Percentiles rank a stretch among this genome's conserved stretches.
These are phyloP conservation scores for Distichodus sexfasciatus DNA, from an alignment of 2,797 vertebrate species.

Conservation along the genomic window DNA sequence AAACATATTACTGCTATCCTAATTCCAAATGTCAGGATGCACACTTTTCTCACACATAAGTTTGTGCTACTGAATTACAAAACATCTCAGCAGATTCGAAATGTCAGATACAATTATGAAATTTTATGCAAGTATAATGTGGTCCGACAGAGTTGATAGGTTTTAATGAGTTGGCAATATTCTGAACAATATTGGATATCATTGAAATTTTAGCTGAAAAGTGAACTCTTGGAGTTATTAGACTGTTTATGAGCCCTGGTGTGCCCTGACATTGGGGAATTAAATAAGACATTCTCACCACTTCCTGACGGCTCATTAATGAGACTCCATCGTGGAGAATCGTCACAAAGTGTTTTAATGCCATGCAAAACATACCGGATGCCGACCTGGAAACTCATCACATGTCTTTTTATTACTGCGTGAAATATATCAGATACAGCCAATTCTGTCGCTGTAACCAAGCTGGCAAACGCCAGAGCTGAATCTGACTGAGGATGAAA, in stretches of 20 bases:
- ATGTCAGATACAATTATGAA: background rate
- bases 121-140: background rate
- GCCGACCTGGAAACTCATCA: too few species aligned
- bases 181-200: background rate
- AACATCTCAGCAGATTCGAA: slow-evolving; percentile 10
- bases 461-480: background rate
- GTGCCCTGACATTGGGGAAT: background rate
- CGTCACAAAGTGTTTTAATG: background rate
- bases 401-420: background rate
- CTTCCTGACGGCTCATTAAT: background rate
- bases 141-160: background rate
- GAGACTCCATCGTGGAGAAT: background rate
- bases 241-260: background rate
- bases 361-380: background rate
- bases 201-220: background rate
- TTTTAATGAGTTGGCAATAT: background rate
- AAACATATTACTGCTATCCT: slow-evolving; percentile 62
- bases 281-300: background rate
- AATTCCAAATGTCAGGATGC: slow-evolving; percentile 41
- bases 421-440: background rate
- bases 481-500: background rate
- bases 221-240: too few species aligned
- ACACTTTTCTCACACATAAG: background rate
- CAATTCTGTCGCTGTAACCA: background rate
- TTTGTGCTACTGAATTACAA: background rate